Evolutionary conservation across 2,888 invertebrate genomes (phyloP).

Genomic region (Chaetogeoica ovagalla): DNA sequence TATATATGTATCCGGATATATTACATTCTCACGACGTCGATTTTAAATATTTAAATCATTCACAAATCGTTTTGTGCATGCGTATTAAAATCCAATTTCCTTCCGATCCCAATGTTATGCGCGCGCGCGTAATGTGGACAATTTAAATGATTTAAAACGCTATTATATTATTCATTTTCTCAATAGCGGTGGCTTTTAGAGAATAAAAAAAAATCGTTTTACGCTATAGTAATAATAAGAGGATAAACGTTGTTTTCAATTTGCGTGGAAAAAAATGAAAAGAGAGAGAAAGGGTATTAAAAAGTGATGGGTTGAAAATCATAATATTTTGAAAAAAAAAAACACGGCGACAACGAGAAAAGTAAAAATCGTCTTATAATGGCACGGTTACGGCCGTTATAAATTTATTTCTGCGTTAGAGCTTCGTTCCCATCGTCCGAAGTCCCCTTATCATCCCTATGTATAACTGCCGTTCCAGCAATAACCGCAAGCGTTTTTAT

Average conservation of each 20-base stretch:
- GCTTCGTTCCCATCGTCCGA: not conserved
- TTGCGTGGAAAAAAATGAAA: not conserved
- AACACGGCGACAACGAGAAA: not conserved
- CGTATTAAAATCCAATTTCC: slow-evolving; percentile 25
- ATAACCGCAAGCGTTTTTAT: not conserved
- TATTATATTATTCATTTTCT: slow-evolving; percentile 40
- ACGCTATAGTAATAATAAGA: slow-evolving; percentile 30
- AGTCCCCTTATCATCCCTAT: not conserved
- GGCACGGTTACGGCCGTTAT: not conserved
- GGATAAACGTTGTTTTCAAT: slow-evolving; percentile 34
- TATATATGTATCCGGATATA: not conserved
- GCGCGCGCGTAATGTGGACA: slow-evolving; percentile 6
- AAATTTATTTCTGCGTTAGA: not conserved
- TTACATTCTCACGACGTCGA: slow-evolving; percentile 2
- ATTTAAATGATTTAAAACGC: slow-evolving; percentile 40
- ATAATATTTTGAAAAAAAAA: not conserved
- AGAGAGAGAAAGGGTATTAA: slow-evolving; percentile 1
- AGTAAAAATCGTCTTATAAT: not conserved
- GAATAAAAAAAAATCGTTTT: not conserved
- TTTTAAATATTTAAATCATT: slow-evolving; percentile 16
- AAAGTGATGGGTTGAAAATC: not conserved
- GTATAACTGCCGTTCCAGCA: not conserved
- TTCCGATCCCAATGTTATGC: not conserved
- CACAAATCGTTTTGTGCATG: not conserved
- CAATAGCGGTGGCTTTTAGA: not conserved